Percentiles rank a stretch among this genome's conserved stretches.
Evolutionary conservation across 2,797 vertebrate genomes (phyloP).

Genomic region (Rhadinocentrus ornatus): DNA sequence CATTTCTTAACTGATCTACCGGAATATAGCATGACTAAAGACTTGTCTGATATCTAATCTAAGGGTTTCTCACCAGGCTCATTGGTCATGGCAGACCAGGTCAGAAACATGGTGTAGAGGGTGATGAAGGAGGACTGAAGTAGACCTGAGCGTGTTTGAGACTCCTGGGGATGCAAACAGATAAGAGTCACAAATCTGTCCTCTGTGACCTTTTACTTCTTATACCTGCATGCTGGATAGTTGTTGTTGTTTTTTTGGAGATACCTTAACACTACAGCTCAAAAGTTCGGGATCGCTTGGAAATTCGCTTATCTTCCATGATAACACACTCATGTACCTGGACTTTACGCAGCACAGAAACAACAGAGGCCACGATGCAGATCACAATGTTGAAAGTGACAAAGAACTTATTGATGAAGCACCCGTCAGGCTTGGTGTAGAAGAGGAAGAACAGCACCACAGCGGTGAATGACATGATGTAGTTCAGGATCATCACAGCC

Average conservation of each 20-base stretch:
- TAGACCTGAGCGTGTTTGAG: conserved; percentile 89
- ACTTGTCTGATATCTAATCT: too few species aligned
- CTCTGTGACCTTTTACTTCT: background rate
- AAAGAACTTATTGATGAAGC: conserved; percentile 91
- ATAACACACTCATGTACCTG: conserved; percentile 81
- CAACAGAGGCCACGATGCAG: conserved; percentile 85
- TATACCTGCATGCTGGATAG: background rate
- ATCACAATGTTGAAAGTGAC: conserved; percentile 90
- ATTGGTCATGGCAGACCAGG: conserved; percentile 95
- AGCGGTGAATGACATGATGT: conserved; percentile 80
- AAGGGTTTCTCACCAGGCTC: conserved; percentile 87
- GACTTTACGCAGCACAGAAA: conserved; percentile 89
- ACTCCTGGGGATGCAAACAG: conserved; percentile 80
- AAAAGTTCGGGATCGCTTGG: too few species aligned
- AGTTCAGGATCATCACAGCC: conserved; percentile 83
- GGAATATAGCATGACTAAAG: too few species aligned
- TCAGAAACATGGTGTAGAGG: conserved; percentile 93
- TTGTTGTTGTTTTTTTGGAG: too few species aligned
- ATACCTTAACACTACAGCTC: background rate
- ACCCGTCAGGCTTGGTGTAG: conserved; percentile 87
- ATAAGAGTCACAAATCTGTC: background rate
- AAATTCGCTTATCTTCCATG: too few species aligned
- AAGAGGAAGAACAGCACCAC: conserved; percentile 84
- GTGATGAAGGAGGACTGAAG: conserved; percentile 95
- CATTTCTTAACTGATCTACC: too few species aligned